Evolutionary conservation across 2,113 vertebrate genomes (phyloP).

Genomic region (Tychaedon coryphoeus): DNA sequence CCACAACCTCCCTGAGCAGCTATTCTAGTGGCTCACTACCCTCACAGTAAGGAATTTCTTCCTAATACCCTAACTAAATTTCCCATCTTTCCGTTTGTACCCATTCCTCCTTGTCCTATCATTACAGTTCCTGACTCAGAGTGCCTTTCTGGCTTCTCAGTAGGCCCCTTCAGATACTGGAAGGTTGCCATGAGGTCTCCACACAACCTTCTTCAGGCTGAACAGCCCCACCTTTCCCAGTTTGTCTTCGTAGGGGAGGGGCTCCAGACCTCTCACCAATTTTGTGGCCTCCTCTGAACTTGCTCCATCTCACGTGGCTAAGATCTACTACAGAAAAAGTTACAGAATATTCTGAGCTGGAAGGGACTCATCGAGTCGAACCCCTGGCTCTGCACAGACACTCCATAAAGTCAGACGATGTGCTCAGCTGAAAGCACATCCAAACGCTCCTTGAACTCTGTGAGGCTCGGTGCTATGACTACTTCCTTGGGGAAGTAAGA

Average conservation of each 20-base stretch:
- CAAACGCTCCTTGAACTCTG: background rate
- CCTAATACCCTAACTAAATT: background rate
- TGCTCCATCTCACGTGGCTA: background rate
- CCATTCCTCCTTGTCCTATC: background rate
- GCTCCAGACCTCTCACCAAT: background rate
- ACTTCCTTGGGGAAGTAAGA: background rate
- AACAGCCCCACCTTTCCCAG: background rate
- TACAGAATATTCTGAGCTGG: background rate
- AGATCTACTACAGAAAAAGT: background rate
- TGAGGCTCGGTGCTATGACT: background rate
- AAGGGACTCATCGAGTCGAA: background rate
- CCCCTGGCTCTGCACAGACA: background rate
- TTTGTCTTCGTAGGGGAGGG: background rate
- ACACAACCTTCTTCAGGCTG: background rate
- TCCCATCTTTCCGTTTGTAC: background rate
- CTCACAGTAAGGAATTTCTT: background rate
- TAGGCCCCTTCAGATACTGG: accelerated
- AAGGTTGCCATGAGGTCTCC: background rate
- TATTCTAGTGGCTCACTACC: background rate
- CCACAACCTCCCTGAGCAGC: background rate
- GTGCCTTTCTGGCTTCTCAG: background rate
- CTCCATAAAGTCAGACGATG: too few species aligned
- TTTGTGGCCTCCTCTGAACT: background rate
- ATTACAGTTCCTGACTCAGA: accelerated
- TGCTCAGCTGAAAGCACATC: background rate